Evolutionary conservation across 2,797 vertebrate genomes (phyloP).

Genomic region (Phrynocephalus guinanensis): DNA sequence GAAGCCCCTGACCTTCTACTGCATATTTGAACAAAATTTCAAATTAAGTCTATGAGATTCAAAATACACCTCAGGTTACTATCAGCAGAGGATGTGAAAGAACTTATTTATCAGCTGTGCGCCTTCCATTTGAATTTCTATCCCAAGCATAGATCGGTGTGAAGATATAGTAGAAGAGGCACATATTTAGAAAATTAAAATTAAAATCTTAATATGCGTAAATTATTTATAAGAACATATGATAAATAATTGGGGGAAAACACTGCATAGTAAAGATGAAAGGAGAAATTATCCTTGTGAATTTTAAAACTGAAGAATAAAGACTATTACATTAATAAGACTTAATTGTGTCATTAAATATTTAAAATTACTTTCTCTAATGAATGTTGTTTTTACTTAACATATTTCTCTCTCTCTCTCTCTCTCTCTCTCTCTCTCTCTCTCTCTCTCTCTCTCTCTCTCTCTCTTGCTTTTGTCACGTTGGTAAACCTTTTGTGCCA

Average conservation of each 20-base stretch:
- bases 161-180: neutral
- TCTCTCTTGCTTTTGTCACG: neutral
- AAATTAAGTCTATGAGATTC: neutral
- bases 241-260: slow-evolving; percentile 44
- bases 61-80: neutral
- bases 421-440: no score
- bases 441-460: neutral
- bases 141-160: neutral
- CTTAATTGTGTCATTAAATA: slow-evolving; percentile 52
- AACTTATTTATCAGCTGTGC: neutral
- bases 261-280: slow-evolving; percentile 47
- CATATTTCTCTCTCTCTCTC: slow-evolving; percentile 12
- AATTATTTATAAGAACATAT: slow-evolving; percentile 42
- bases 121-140: slow-evolving; percentile 11
- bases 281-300: slow-evolving; percentile 38
- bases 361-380: slow-evolving; percentile 43
- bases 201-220: slow-evolving; percentile 41
- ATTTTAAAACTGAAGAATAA: slow-evolving; percentile 50
- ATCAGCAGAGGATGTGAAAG: neutral
- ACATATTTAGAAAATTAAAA: slow-evolving; percentile 35
- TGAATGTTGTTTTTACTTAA: slow-evolving; percentile 44
- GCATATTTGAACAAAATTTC: neutral
- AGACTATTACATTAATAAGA: slow-evolving; percentile 46
- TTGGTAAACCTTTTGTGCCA: slow-evolving; percentile 10
- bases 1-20: neutral